Percentiles rank a stretch among this genome's conserved stretches.
Conservation (phyloP, 2,113 vertebrate genomes). For the Apus apus region DNA sequence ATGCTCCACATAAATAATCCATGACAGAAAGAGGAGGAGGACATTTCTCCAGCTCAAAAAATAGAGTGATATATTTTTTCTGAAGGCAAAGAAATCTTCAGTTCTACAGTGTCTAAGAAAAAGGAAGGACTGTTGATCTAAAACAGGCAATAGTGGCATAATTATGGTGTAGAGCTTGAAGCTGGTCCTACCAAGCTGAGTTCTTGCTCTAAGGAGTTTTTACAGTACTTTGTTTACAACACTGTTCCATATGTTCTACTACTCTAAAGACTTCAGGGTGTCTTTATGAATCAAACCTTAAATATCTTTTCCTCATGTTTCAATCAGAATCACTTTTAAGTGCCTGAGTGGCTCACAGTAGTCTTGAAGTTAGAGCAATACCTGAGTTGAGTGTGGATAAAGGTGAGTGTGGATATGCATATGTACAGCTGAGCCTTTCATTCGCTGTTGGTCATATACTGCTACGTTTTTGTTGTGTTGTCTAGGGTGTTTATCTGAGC, state of each 20-base stretch:
- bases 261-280: background rate
- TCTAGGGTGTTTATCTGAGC: background rate
- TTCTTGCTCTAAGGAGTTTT: background rate
- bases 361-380: background rate
- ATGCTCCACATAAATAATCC: background rate
- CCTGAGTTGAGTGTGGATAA: background rate
- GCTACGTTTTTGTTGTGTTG: background rate
- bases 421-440: background rate
- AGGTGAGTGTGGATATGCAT: fast-evolving
- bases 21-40: background rate
- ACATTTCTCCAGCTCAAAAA: background rate
- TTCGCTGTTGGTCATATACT: background rate
- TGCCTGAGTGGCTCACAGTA: background rate
- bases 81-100: background rate
- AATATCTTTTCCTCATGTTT: background rate
- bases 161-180: background rate
- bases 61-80: background rate
- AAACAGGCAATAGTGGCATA: background rate
- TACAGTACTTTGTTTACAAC: background rate
- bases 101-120: background rate
- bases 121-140: background rate
- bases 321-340: background rate
- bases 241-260: background rate
- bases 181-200: background rate
- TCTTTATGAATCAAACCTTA: background rate